Percentiles rank a stretch among this genome's conserved stretches.
Conservation (phyloP, 2,797 vertebrate species). For the Hyperoplus immaculatus region DNA sequence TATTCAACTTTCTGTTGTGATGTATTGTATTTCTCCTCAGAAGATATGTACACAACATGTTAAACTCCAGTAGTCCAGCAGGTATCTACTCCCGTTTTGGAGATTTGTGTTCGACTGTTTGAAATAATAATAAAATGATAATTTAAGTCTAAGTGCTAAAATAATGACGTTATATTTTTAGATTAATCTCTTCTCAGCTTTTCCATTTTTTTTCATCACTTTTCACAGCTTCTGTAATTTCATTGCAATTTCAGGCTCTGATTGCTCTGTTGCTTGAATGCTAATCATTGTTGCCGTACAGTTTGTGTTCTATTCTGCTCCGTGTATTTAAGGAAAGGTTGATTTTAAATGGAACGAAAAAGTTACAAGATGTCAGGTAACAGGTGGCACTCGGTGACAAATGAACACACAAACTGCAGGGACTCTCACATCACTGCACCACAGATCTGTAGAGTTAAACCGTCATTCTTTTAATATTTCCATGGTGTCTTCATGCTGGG, state of each 20-base stretch:
- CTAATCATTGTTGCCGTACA: constrained; percentile 74
- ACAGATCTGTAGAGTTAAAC: constrained; percentile 7
- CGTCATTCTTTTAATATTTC: not conserved
- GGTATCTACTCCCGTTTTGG: constrained; percentile 17
- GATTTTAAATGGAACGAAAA: constrained; percentile 57
- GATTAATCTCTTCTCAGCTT: constrained; percentile 64
- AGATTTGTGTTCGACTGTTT: constrained; percentile 66
- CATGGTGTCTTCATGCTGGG: not conserved
- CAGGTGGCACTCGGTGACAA: constrained; percentile 38
- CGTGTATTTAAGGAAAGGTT: constrained; percentile 61
- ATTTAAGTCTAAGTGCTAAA: constrained; percentile 73
- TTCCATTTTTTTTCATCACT: constrained; percentile 74
- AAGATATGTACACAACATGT: constrained; percentile 49
- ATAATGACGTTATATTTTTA: constrained; percentile 80
- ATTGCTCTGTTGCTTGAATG: constrained; percentile 82
- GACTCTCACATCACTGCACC: constrained; percentile 23
- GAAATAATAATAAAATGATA: constrained; percentile 65
- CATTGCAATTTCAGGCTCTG: constrained; percentile 84
- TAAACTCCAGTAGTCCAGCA: constrained; percentile 31
- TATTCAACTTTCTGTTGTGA: not conserved
- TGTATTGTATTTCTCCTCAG: constrained; percentile 35
- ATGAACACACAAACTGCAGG: constrained; percentile 8
- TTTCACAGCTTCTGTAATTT: constrained; percentile 81
- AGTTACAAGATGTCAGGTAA: constrained; percentile 63
- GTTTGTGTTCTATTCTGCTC: constrained; percentile 61